Conservation (phyloP, 2,797 vertebrate species). For the Enteromius mattozi region DNA sequence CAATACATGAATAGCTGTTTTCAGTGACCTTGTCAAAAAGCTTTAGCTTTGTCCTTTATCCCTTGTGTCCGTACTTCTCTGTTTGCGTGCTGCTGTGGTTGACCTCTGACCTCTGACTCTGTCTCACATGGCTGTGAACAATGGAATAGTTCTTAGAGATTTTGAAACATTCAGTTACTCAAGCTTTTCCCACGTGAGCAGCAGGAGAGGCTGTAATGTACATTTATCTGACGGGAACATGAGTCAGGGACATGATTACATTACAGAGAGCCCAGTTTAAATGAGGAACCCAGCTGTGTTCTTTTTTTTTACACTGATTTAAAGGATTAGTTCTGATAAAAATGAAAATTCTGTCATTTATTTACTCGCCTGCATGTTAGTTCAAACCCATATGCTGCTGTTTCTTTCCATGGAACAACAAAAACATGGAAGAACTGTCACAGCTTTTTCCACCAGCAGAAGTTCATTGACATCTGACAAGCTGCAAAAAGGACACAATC, state of each 20-base stretch:
- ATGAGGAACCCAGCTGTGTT: neutral
- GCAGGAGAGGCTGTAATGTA: neutral
- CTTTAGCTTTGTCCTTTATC: neutral
- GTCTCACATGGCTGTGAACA: conserved; percentile 57
- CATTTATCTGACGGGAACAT: neutral
- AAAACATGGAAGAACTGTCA: neutral
- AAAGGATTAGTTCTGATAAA: neutral
- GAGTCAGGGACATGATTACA: neutral
- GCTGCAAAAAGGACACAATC: neutral
- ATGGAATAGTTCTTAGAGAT: conserved; percentile 43
- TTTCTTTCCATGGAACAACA: neutral
- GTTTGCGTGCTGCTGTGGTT: conserved; percentile 38
- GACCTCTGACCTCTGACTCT: conserved; percentile 42
- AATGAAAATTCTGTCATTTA: neutral
- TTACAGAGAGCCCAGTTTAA: neutral
- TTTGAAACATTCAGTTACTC: conserved; percentile 40
- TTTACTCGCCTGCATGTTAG: neutral
- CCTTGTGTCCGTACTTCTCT: neutral
- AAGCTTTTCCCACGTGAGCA: conserved; percentile 1
- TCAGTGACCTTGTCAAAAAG: neutral
- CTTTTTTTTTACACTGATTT: neutral
- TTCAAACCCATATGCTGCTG: neutral
- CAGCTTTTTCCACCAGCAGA: neutral
- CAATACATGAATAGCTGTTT: no score
- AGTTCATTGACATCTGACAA: neutral